phyloP scores from a whole-genome alignment of 1,140 invertebrate species.

The Hycleus cichorii region DNA sequence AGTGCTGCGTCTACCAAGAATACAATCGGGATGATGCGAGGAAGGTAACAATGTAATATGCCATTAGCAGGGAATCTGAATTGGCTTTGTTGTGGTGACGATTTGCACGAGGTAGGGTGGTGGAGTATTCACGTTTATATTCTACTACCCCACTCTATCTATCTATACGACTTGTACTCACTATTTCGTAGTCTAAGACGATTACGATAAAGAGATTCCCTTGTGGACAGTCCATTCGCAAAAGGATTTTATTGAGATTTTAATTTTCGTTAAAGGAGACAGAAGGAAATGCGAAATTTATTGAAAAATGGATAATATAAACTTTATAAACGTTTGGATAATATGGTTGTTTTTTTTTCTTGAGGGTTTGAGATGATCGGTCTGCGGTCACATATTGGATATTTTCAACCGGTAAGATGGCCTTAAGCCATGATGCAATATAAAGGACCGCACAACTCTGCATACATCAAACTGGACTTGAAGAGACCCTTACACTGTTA shows the following conservation, averaged over 20 bases:
- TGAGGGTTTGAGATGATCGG: conserved; percentile 16
- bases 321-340: conserved; percentile 21
- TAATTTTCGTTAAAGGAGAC: too few species aligned
- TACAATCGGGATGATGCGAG: conserved; percentile 26
- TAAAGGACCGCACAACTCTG: conserved; percentile 24
- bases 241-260: too few species aligned
- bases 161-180: not conserved
- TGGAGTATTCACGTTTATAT: conserved; percentile 8
- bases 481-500: conserved; percentile 11
- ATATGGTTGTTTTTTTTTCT: conserved; percentile 25
- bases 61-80: conserved; percentile 43
- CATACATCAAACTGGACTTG: conserved; percentile 23
- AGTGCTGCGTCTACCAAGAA: conserved; percentile 30
- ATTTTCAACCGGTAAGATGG: conserved; percentile 25
- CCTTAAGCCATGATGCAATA: conserved; percentile 23
- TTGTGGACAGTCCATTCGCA: too few species aligned
- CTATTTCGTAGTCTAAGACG: not conserved
- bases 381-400: conserved; percentile 21
- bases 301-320: conserved; percentile 17
- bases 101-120: conserved; percentile 12
- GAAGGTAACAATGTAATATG: conserved; percentile 43
- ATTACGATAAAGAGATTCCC: too few species aligned
- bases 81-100: conserved; percentile 41
- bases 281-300: too few species aligned
- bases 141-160: not conserved